These are phyloP conservation scores for Pseudotriccus pelzelni DNA, from an alignment of 2,797 vertebrate species.

Conservation along the genomic window DNA sequence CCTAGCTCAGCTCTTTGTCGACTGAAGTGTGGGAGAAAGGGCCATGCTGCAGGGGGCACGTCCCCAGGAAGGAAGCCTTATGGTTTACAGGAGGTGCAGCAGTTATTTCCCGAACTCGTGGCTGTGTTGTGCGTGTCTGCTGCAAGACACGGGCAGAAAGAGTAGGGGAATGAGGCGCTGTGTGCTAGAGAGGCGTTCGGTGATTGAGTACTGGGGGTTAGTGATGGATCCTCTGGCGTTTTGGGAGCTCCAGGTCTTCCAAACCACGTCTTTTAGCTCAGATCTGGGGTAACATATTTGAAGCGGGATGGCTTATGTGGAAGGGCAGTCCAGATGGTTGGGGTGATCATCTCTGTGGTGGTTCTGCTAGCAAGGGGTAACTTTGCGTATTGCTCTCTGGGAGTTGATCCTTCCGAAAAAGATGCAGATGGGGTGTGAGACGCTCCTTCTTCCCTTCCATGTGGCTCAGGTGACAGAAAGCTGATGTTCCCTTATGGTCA, in stretches of 20 bases:
- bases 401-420: background rate
- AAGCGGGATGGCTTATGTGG: background rate
- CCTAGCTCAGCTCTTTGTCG: slow-evolving; percentile 27
- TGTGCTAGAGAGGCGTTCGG: background rate
- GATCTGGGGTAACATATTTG: background rate
- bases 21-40: background rate
- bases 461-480: background rate
- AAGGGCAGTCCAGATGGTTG: background rate
- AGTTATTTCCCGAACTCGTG: background rate
- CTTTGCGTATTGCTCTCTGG: background rate
- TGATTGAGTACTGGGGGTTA: background rate
- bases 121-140: background rate
- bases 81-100: background rate
- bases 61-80: background rate
- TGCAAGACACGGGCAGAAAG: background rate
- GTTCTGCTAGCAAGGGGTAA: background rate
- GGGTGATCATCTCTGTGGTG: background rate
- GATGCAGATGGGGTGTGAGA: background rate
- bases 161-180: background rate
- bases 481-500: background rate
- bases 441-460: background rate
- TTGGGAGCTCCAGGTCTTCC: background rate
- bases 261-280: background rate
- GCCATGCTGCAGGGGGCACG: background rate
- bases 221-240: background rate